A percentile compares a stretch with the other conserved stretches of the same genome.
Evolutionary conservation across 1,140 invertebrate species (phyloP).

Genomic region (Magallana ariakensis): DNA sequence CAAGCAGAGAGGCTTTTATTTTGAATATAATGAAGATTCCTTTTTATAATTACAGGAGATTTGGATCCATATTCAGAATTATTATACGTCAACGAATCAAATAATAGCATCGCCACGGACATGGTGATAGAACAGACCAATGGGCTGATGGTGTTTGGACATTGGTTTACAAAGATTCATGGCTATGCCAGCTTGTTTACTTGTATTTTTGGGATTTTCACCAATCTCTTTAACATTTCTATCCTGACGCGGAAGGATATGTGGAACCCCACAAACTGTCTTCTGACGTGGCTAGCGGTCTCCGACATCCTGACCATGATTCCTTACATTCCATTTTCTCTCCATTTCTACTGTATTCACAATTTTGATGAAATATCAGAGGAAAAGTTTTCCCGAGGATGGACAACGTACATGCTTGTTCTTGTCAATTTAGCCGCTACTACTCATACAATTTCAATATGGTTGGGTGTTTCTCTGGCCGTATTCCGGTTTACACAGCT

Average conservation of each 20-base stretch:
- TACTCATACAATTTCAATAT: constrained; percentile 95
- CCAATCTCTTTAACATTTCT: constrained; percentile 93
- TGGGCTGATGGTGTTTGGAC: constrained; percentile 43
- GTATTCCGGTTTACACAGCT: constrained; percentile 85
- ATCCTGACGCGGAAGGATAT: constrained; percentile 92
- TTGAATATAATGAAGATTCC: too few species aligned
- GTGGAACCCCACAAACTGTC: constrained; percentile 88
- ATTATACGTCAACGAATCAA: neutral
- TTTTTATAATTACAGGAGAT: neutral
- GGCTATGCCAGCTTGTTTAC: constrained; percentile 87
- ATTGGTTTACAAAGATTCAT: constrained; percentile 82
- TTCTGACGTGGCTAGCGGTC: constrained; percentile 90
- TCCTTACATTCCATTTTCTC: constrained; percentile 91
- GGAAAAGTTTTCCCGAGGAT: constrained; percentile 68
- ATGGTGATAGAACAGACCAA: neutral
- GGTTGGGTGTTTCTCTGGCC: constrained; percentile 93
- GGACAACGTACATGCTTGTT: constrained; percentile 73
- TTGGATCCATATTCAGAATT: neutral
- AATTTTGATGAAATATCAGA: constrained; percentile 60
- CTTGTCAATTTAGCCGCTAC: constrained; percentile 86
- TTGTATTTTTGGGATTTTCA: constrained; percentile 92
- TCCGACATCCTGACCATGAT: constrained; percentile 93
- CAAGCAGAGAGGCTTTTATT: too few species aligned
- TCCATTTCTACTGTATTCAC: constrained; percentile 82
- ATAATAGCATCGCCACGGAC: neutral